Evolutionary conservation across 1,140 invertebrate species (phyloP), one percentile per base, ranked within the genome.

Genomic region (Mizuhopecten yessoensis): DNA sequence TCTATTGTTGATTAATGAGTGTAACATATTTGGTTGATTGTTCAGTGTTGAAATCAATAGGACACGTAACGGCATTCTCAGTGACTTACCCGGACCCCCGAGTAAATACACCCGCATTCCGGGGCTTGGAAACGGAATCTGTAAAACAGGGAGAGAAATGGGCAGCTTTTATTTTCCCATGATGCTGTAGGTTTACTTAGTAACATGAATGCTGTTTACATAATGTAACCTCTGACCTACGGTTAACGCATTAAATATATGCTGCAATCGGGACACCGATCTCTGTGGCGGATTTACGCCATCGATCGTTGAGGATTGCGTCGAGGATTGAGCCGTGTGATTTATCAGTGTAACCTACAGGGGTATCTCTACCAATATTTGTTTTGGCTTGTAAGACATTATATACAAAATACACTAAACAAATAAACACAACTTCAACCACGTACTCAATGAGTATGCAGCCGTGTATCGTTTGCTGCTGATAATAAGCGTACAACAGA

Each of bases 361-460:
- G 57, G 57, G 57, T 75, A 75, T 75, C 57, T 75, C 57, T 29
- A 29, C n/a, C 57, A 75, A 29, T 75, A 75, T 75, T 75, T 75
- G 57, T 75, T 75, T 75, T 75, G 57, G 57, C 57, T 75, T 75
- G 57, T 75, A 75, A 75, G 57, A 75, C 57, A 75, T 75, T 75
- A 75, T 75, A 75, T 75, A 75, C 57, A 75, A 75, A 75, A 75
- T 29, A 75, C 57, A 75, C 57, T 75, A 75, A 75, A 75, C 57
- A 75, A 75, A 75, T 75, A 75, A 75, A 75, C 57, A 75, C n/a
- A 5, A 39, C 36, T 39, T 39, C 36, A n/a, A 49, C 11, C 45
- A 23, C 15, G 45, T 49, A 49, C 15, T 49, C 20, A 75, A 75
- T 29, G 9, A 75, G 57, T 75, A 75, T 3, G 5, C n/a, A 75